Evolutionary conservation across 1,140 invertebrate species (phyloP), one percentile per base, ranked within the genome.

Genomic region (Papilio polytes): DNA sequence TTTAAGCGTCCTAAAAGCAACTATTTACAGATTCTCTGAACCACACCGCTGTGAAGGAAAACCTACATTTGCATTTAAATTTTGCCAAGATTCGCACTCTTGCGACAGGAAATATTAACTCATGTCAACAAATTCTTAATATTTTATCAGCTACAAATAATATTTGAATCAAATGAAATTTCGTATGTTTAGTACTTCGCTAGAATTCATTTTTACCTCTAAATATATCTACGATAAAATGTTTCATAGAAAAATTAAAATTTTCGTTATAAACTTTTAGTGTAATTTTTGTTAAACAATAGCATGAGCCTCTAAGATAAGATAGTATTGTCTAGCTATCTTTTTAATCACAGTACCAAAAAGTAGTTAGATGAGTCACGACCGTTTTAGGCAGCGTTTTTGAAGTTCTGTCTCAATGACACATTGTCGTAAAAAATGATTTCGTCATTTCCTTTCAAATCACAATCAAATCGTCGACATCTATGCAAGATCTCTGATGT

Each of bases 381-480:
- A n/a, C n/a, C 31, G 13, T 66, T 78, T 78, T 78, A 66, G 22
- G n/a, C 59, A 46, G n/a, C 36, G n/a, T 18, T 66, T 66, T 63
- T 44, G 41, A 46, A 78, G 77, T 78, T 63, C 66, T 78, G 63
- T 36, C 31, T 59, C 26, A 59, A 63, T 78, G 77, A 78, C 77
- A 26, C 77, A 78, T 36, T 15, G 31, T 78, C 59, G 26, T 63
- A 63, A 78, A 78, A 66, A 78, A 78, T 20, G 31, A 44, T 46
- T 66, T 66, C 77, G 77, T 78, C 77, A 78, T 41, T 44, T 78
- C 53, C 77, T 78, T 63, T 66, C 44, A 44, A 78, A 63, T 13
- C 41, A 20, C n/a, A 8, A 53, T 15, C 63, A 31, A 63, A 70
- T 70, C 63, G 18, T 15, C 13, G 63, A 70, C 63, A 31, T 70